Percentiles rank a stretch among this genome's conserved stretches.
Conservation (phyloP, 1,140 invertebrate species). For the Carcinoscorpius rotundicauda region DNA sequence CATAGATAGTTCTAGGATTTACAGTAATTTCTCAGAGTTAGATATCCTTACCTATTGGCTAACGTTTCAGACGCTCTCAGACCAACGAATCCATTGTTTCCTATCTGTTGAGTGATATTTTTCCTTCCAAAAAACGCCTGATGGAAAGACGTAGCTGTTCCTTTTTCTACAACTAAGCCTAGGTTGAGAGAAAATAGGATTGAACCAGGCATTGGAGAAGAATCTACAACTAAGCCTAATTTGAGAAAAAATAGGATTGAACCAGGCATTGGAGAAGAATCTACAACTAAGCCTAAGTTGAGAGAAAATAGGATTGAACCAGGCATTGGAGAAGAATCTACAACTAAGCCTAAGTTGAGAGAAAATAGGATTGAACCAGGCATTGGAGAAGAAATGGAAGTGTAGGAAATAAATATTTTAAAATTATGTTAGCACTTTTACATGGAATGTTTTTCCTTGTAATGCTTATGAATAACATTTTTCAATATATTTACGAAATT, state of each 20-base stretch:
- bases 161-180: constrained; percentile 11
- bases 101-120: constrained; percentile 2
- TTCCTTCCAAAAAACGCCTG: constrained; percentile 11
- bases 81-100: constrained; percentile 9
- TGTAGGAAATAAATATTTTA: no score
- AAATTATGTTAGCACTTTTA: no score
- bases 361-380: not conserved
- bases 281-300: constrained; percentile 8
- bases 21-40: not conserved
- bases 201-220: not conserved
- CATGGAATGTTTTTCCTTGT: no score
- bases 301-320: not conserved
- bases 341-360: constrained; percentile 7
- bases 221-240: constrained; percentile 8
- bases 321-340: not conserved
- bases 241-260: not conserved
- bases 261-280: not conserved
- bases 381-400: not conserved
- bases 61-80: constrained; percentile 12
- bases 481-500: no score
- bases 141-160: constrained; percentile 7
- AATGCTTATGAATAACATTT: no score
- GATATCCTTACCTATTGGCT: constrained; percentile 11
- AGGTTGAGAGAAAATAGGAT: not conserved
- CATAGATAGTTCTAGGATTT: not conserved